These are phyloP conservation scores for Forficula auricularia DNA, from an alignment of 1,140 invertebrate species.

Conservation along the genomic window DNA sequence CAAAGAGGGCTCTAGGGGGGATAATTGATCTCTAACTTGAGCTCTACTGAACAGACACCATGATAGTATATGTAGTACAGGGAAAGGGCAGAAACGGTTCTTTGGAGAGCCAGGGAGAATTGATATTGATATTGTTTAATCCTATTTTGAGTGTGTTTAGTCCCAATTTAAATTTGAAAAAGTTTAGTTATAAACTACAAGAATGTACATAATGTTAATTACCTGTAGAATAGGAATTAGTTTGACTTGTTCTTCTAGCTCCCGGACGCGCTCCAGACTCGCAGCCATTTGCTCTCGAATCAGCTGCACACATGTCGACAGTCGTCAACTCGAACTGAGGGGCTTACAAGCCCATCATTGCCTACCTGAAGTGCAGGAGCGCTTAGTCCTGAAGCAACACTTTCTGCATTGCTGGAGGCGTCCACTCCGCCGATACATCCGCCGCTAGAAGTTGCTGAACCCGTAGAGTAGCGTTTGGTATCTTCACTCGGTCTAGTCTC, in stretches of 20 bases:
- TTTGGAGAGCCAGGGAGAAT: too few relatives aligned
- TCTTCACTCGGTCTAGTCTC: too few relatives aligned
- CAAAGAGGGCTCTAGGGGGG: too few relatives aligned
- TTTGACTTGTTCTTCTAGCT: slow-evolving; percentile 72
- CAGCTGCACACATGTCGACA: slow-evolving; percentile 33
- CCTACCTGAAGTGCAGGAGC: slow-evolving; percentile 2
- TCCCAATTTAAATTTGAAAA: neutral
- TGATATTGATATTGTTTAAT: too few relatives aligned
- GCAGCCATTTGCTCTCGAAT: slow-evolving; percentile 59
- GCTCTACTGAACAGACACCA: too few relatives aligned
- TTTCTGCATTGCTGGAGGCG: neutral
- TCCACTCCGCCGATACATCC: neutral
- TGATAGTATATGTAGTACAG: too few relatives aligned
- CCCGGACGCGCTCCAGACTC: slow-evolving; percentile 55
- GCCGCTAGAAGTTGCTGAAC: too few relatives aligned
- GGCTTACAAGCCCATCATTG: slow-evolving; percentile 13
- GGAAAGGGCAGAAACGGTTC: too few relatives aligned
- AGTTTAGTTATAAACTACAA: too few relatives aligned
- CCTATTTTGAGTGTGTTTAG: too few relatives aligned
- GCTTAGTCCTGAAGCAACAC: slow-evolving; percentile 3
- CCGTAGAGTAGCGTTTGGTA: too few relatives aligned
- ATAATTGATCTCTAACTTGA: too few relatives aligned
- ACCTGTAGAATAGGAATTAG: slow-evolving; percentile 65
- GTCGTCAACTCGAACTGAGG: slow-evolving; percentile 18
- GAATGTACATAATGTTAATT: slow-evolving; percentile 12